A percentile compares a stretch with the other conserved stretches of the same genome.
These are phyloP conservation scores for Apodemus agrarius DNA, from an alignment of 2,797 vertebrate genomes.

Conservation along the genomic window DNA sequence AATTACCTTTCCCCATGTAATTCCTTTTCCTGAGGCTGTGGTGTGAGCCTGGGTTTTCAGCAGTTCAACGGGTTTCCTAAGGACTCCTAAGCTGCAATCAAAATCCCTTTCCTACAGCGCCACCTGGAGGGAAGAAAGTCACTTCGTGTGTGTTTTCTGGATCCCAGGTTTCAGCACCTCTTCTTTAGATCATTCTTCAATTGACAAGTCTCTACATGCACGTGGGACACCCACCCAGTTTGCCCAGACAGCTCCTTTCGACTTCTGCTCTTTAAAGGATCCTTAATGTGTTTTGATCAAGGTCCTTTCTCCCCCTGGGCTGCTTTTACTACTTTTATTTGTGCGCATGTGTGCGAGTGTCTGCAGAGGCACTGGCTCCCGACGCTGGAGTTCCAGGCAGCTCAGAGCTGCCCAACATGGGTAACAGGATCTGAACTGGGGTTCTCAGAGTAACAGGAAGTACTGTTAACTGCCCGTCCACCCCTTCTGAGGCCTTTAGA, in stretches of 20 bases:
- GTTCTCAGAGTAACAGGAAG: neutral
- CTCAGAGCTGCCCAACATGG: neutral
- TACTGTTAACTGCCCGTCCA: neutral
- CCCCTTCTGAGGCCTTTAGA: neutral
- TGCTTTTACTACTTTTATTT: neutral
- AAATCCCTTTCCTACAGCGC: conserved; percentile 46
- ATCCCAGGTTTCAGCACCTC: neutral
- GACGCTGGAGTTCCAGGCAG: neutral
- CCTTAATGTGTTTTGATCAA: neutral
- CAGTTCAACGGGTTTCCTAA: neutral
- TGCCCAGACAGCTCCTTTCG: neutral
- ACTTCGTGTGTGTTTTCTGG: neutral
- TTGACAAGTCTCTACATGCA: neutral
- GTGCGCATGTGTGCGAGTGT: neutral
- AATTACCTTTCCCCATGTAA: conserved; percentile 49
- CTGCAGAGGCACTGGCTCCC: neutral
- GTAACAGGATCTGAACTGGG: neutral
- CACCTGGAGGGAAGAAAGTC: conserved; percentile 66
- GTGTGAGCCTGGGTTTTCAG: neutral
- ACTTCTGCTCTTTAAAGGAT: neutral
- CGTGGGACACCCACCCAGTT: neutral
- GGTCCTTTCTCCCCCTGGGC: neutral
- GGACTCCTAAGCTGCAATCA: neutral
- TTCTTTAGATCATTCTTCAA: neutral
- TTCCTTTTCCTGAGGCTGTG: neutral